Evolutionary conservation across 2,113 vertebrate genomes (phyloP), one percentile per base, ranked within the genome.

Genomic region (Gobiocypris rarus): DNA sequence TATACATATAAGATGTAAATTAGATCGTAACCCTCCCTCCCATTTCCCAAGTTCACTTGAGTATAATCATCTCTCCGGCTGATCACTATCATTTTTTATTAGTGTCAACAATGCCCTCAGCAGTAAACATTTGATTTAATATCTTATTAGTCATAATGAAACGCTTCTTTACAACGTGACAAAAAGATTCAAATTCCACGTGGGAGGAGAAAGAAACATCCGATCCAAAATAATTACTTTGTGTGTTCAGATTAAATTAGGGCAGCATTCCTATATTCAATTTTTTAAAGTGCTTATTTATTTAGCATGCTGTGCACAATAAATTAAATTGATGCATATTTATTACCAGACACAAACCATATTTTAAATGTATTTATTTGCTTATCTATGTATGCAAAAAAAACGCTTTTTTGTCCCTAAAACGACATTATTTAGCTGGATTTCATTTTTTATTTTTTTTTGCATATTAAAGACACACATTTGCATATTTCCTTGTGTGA

Each of bases 111-210:
- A 84, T 70, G 77, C 24, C 41, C 15, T 65, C 59, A 80, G 59
- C 77, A 31, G 24, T 80, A 67, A 50, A 80, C n/a, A n/a, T n/a
- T n/a, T n/a, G 41, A 67, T 65, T 80, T 50, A 41, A 48, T 26
- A 52, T 54, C 38, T 52, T 48, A 78, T 78, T 74, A 71, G 54
- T 14, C 26, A n/a, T 2, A 15, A 75, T 83, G 69, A 75, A 31
- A 76, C 50, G n/a, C 41, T 65, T 24, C 71, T 85, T 31, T 80
- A 79, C 63, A 85, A 81, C 83, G 34, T 82, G 84, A 83, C 87
- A 84, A 84, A 61, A 81, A 80, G 83, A 85, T 59, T 87, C 87
- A 87, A 84, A 87, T 74, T 89, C 85, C 87, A 89, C 15, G 9
- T 80, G 43, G 59, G 77, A 80, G 77, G 77, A 80, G 77, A 78